Conservation (phyloP, 2,113 vertebrate genomes). For the Paramisgurnus dabryanus region DNA sequence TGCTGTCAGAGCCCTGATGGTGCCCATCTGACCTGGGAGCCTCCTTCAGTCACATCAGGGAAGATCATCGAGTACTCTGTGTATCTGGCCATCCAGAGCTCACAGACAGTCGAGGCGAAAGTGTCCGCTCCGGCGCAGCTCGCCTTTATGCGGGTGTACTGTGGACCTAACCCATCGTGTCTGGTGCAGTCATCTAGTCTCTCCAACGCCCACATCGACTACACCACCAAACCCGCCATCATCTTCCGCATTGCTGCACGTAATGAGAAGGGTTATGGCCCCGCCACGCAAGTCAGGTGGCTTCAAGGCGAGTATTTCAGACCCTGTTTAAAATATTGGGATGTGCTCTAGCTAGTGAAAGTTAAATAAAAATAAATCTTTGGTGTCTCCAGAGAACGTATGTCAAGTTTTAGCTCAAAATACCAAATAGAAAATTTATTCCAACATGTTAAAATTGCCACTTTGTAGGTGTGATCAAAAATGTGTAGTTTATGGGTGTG, state of each 20-base stretch:
- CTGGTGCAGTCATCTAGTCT: constrained; percentile 80
- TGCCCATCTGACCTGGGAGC: constrained; percentile 84
- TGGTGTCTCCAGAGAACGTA: no score
- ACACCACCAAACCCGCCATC: constrained; percentile 84
- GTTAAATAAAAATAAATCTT: not conserved
- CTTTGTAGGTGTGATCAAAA: no score
- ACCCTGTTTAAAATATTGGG: not conserved
- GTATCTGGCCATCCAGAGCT: constrained; percentile 82
- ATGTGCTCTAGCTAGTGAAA: not conserved
- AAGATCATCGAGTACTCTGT: constrained; percentile 83
- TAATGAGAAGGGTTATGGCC: constrained; percentile 83
- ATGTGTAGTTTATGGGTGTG: no score
- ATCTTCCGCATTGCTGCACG: constrained; percentile 84
- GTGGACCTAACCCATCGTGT: constrained; percentile 81
- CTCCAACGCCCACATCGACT: constrained; percentile 82
- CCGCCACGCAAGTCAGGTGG: constrained; percentile 84
- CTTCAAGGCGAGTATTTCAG: constrained; percentile 73
- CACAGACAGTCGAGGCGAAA: constrained; percentile 73
- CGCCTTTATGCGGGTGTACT: constrained; percentile 84
- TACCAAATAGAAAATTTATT: no score
- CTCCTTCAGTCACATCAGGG: constrained; percentile 81
- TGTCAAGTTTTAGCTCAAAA: no score
- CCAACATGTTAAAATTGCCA: no score
- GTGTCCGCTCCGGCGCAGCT: constrained; percentile 74
- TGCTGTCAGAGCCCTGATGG: constrained; percentile 76